Conservation (phyloP, 1,140 invertebrate species). For the Sitophilus oryzae region DNA sequence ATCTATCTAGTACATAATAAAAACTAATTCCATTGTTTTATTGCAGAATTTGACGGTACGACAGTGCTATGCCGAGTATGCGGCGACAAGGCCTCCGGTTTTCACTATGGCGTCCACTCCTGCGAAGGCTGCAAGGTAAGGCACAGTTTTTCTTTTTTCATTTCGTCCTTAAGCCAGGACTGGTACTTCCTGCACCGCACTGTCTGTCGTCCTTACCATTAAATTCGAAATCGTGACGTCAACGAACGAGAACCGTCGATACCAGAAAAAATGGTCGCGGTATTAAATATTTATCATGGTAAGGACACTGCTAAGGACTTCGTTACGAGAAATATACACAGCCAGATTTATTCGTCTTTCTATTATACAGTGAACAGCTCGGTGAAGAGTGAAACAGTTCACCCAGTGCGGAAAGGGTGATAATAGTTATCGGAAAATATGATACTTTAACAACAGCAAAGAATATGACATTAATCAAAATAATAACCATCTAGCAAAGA, state of each 20-base stretch:
- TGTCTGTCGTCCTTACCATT: neutral
- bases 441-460: no score
- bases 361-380: no score
- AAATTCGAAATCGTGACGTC: neutral
- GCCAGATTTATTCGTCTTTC: neutral
- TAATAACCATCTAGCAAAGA: no score
- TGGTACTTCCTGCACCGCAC: no score
- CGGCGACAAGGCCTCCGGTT: constrained; percentile 97
- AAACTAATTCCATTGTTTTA: constrained; percentile 34
- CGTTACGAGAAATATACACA: no score
- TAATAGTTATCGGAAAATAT: no score
- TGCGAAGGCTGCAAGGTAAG: constrained; percentile 99
- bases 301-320: constrained; percentile 1
- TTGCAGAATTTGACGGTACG: constrained; percentile 98
- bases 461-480: no score
- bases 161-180: no score
- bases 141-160: no score
- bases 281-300: neutral
- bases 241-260: neutral
- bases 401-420: no score
- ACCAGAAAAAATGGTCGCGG: neutral
- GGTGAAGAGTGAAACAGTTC: no score
- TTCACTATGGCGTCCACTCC: constrained; percentile 99
- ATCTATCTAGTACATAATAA: neutral
- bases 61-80: constrained; percentile 96